Percentiles rank a stretch among this genome's conserved stretches.
Conservation (phyloP, 2,797 vertebrate genomes). For the Macroramphosus scolopax region DNA sequence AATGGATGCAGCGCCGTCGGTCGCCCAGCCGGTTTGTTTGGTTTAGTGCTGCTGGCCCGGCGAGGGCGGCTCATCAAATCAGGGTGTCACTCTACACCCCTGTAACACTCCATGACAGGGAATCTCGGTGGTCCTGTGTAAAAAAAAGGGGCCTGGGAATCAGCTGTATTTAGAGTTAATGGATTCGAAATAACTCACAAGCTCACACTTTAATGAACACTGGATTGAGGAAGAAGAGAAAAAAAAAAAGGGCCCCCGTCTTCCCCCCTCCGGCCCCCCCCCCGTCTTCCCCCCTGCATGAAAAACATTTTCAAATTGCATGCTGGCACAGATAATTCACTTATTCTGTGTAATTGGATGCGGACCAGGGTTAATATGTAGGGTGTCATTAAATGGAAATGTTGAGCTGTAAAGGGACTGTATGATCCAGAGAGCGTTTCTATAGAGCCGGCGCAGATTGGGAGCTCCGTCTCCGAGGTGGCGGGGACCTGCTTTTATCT, state of each 20-base stretch:
- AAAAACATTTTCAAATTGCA: slow-evolving; percentile 98
- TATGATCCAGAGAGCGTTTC: slow-evolving; percentile 98
- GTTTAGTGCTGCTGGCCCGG: slow-evolving; percentile 56
- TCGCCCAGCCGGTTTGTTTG: slow-evolving; percentile 71
- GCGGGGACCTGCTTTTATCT: slow-evolving; percentile 87
- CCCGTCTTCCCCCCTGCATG: slow-evolving; percentile 77
- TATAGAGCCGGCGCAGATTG: slow-evolving; percentile 90
- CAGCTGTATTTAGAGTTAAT: slow-evolving; percentile 95
- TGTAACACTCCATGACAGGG: slow-evolving; percentile 77
- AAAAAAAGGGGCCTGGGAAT: slow-evolving; percentile 80
- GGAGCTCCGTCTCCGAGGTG: slow-evolving; percentile 89
- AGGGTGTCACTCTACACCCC: slow-evolving; percentile 72
- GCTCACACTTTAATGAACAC: slow-evolving; percentile 89
- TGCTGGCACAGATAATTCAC: slow-evolving; percentile 97
- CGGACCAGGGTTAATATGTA: slow-evolving; percentile 99
- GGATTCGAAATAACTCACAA: slow-evolving; percentile 90
- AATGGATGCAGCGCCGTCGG: slow-evolving; percentile 76
- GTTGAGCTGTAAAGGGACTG: slow-evolving; percentile 96
- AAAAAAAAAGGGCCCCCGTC: slow-evolving; percentile 51
- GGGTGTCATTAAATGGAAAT: slow-evolving; percentile 99
- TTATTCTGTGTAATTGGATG: slow-evolving; percentile 99
- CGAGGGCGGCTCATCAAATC: slow-evolving; percentile 75
- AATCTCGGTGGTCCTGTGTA: slow-evolving; percentile 83
- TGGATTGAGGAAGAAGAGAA: slow-evolving; percentile 88
- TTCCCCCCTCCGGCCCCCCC: slow-evolving; percentile 9